Percentiles rank a stretch among this genome's conserved stretches.
Evolutionary conservation across 2,797 vertebrate species (phyloP).

Genomic region (Bryconaethiops microstoma): DNA sequence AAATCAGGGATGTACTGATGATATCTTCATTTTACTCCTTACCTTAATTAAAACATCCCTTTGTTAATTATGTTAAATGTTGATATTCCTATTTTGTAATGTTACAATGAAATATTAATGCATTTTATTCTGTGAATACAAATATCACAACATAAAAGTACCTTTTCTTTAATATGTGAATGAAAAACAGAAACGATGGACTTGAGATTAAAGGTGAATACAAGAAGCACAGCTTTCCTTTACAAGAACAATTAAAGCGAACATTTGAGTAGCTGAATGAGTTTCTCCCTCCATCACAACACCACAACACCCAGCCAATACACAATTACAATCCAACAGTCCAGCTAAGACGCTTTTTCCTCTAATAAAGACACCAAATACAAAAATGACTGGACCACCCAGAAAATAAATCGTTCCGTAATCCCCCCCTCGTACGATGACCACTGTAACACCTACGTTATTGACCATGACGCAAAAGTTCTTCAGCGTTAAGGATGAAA

Average conservation of each 20-base stretch:
- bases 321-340: neutral
- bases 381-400: neutral
- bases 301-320: neutral
- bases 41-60: no score
- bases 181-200: neutral
- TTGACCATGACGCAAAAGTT: neutral
- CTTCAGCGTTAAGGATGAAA: neutral
- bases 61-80: neutral
- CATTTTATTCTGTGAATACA: constrained; percentile 16
- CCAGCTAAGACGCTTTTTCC: neutral
- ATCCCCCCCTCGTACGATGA: neutral
- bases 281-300: neutral
- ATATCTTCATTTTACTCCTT: no score
- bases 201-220: neutral
- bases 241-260: neutral
- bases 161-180: neutral
- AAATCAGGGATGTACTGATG: no score
- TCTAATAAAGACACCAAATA: neutral
- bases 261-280: neutral
- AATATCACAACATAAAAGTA: no score
- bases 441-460: neutral
- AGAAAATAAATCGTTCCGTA: neutral
- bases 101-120: neutral
- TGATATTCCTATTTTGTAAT: neutral
- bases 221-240: neutral